Evolutionary conservation across 2,113 vertebrate species (phyloP).

Genomic region (Gymnarchus niloticus): DNA sequence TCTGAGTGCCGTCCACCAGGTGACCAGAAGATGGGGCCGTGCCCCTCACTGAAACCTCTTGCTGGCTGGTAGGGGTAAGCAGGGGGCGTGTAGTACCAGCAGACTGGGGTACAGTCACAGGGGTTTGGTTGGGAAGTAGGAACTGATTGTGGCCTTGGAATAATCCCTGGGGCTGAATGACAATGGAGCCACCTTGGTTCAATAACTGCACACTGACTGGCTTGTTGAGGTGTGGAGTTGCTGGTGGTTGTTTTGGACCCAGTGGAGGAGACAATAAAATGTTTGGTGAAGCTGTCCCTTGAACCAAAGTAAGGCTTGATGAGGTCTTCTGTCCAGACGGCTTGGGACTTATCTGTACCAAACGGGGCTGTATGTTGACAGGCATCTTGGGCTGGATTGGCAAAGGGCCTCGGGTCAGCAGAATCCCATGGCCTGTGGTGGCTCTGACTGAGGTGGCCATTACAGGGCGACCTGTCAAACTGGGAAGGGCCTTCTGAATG

Average conservation of each 20-base stretch:
- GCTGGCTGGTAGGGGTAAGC: constrained; percentile 46
- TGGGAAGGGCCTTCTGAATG: constrained; percentile 57
- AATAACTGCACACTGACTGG: constrained; percentile 64
- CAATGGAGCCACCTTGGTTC: constrained; percentile 66
- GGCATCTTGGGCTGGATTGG: constrained; percentile 68
- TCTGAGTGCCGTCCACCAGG: constrained; percentile 60
- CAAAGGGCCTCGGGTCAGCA: constrained; percentile 56
- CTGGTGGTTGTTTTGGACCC: constrained; percentile 45
- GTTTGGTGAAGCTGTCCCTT: constrained; percentile 55
- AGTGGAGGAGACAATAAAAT: constrained; percentile 57
- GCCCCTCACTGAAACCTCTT: constrained; percentile 42
- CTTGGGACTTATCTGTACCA: constrained; percentile 70
- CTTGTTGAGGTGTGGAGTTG: constrained; percentile 50
- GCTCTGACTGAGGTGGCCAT: constrained; percentile 51
- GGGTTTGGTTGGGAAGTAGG: constrained; percentile 62
- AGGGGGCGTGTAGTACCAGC: constrained; percentile 43
- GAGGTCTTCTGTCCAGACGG: constrained; percentile 57
- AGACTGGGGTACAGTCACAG: constrained; percentile 55
- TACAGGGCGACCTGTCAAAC: constrained; percentile 48
- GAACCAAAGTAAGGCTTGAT: constrained; percentile 58
- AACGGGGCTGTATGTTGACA: constrained; percentile 66
- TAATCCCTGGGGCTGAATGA: constrained; percentile 69
- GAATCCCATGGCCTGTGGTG: constrained; percentile 44
- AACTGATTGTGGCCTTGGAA: constrained; percentile 67
- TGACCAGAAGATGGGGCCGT: constrained; percentile 50